Percentiles rank a stretch among this genome's conserved stretches.
phyloP scores from a whole-genome alignment of 2,888 invertebrate species.

The Iphiclides podalirius region DNA sequence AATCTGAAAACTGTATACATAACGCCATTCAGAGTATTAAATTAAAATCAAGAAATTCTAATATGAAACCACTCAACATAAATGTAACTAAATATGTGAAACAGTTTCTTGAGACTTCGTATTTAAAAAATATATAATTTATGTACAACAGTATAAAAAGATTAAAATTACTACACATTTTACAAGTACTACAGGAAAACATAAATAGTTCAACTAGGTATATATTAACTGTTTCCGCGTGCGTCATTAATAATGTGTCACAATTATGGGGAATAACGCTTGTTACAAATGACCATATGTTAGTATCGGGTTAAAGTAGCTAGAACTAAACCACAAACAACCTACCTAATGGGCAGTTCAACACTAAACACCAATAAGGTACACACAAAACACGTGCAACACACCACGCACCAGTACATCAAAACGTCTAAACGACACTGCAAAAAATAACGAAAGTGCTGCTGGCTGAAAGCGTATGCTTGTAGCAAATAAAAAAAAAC shows the following conservation, averaged over 20 bases:
- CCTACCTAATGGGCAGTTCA: not conserved
- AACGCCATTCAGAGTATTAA: too few species aligned
- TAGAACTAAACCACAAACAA: slow-evolving; percentile 1
- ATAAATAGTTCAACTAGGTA: too few species aligned
- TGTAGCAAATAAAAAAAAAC: slow-evolving; percentile 36
- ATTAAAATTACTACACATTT: too few species aligned
- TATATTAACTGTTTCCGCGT: not conserved
- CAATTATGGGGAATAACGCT: not conserved
- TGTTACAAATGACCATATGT: slow-evolving; percentile 2
- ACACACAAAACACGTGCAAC: slow-evolving; percentile 18
- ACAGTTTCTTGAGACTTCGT: too few species aligned
- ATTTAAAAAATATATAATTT: too few species aligned
- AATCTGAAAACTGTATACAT: too few species aligned
- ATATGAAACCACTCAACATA: too few species aligned
- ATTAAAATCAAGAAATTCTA: too few species aligned
- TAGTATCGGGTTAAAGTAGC: slow-evolving; percentile 5
- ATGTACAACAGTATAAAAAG: too few species aligned
- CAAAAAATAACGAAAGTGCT: slow-evolving; percentile 30
- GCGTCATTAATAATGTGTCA: slow-evolving; percentile 8
- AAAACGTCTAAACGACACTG: slow-evolving; percentile 11
- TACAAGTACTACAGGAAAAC: too few species aligned
- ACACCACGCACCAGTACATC: not conserved
- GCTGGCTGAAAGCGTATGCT: slow-evolving; percentile 34
- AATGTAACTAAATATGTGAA: too few species aligned
- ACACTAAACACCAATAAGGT: slow-evolving; percentile 1